Evolutionary conservation across 2,797 vertebrate genomes (phyloP).

Genomic region (Podargus strigoides): DNA sequence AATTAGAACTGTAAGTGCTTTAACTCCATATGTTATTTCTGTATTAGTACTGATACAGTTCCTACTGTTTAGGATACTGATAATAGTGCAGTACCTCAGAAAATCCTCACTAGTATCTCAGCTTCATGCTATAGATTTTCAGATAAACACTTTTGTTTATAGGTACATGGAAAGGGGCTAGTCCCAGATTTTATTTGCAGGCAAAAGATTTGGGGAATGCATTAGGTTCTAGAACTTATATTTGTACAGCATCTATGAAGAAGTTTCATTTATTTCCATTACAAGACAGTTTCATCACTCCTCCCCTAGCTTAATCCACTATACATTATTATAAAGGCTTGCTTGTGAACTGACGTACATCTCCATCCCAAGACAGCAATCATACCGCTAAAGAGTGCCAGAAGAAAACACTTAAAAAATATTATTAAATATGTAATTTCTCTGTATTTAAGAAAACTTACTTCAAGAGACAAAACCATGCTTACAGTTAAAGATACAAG

Average conservation of each 20-base stretch:
- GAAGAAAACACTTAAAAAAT: background rate
- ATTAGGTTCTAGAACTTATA: background rate
- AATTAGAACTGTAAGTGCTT: background rate
- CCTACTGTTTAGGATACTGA: background rate
- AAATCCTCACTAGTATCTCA: background rate
- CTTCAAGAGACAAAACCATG: background rate
- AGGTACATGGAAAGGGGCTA: background rate
- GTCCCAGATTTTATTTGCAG: background rate
- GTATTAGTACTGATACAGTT: background rate
- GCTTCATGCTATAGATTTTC: background rate
- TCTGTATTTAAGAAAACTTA: background rate
- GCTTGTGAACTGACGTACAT: background rate
- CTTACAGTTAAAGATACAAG: background rate
- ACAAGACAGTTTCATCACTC: background rate
- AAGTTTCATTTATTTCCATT: background rate
- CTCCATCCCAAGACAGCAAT: background rate
- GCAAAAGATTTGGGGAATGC: background rate
- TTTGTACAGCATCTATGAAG: background rate
- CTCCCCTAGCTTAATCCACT: background rate
- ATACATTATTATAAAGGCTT: background rate
- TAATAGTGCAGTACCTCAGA: background rate
- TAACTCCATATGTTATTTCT: background rate
- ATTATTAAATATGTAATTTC: background rate
- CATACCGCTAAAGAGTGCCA: background rate
- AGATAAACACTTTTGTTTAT: background rate